Conservation (phyloP, 2,888 invertebrate genomes). For the Caenorhabditis japonica region DNA sequence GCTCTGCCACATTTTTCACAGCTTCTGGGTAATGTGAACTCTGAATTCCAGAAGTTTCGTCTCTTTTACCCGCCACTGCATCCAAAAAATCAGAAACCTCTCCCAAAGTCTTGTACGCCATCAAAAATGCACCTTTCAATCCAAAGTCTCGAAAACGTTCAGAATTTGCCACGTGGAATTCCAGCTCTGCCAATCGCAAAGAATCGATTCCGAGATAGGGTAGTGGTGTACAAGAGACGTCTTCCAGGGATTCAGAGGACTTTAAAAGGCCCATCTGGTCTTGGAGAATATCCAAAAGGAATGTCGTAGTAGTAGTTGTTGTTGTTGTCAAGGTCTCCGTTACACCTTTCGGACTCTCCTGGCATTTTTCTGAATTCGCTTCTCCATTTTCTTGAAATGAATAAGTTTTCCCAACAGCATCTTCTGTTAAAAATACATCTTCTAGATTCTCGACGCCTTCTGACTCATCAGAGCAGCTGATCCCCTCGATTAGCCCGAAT, state of each 20-base stretch:
- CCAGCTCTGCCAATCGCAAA: conserved; percentile 31
- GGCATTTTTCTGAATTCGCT: neutral
- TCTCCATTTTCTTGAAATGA: too few species aligned
- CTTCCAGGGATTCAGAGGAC: neutral
- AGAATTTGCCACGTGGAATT: conserved; percentile 22
- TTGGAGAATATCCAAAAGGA: neutral
- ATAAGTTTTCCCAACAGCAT: too few species aligned
- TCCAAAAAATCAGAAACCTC: conserved; percentile 16
- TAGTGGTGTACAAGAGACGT: neutral
- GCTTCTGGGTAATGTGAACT: neutral
- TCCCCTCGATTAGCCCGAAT: conserved; percentile 24
- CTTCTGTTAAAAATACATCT: conserved; percentile 1
- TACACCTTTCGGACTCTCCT: too few species aligned
- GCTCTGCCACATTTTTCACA: too few species aligned
- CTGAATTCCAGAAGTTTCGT: neutral
- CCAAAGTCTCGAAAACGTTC: neutral
- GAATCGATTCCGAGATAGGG: conserved; percentile 50
- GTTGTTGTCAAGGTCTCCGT: too few species aligned
- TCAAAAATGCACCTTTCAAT: conserved; percentile 14
- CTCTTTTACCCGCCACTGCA: too few species aligned
- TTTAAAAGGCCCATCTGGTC: conserved; percentile 20
- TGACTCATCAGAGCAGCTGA: neutral
- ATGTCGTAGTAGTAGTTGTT: neutral
- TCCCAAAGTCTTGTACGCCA: conserved; percentile 6
- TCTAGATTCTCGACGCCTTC: neutral